Percentiles rank a stretch among this genome's conserved stretches.
Evolutionary conservation across 2,888 invertebrate species (phyloP).

Genomic region (Yponomeuta sedellus): DNA sequence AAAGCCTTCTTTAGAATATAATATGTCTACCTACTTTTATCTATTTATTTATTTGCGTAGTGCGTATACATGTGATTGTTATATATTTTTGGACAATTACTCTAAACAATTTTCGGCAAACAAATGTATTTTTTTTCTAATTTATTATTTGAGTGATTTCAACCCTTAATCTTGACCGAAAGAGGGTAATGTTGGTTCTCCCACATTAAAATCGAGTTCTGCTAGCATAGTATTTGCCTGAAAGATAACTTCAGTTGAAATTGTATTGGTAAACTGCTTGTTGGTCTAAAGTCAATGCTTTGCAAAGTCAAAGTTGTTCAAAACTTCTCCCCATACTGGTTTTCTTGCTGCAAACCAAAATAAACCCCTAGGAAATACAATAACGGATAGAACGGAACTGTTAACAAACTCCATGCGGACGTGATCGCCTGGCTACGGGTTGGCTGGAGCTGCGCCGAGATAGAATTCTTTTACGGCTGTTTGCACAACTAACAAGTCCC

Average conservation of each 20-base stretch:
- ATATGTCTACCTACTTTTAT: not conserved
- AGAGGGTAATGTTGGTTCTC: too few species aligned
- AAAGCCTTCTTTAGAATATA: constrained; percentile 3
- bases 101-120: too few species aligned
- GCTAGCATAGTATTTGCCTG: not conserved
- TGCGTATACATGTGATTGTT: too few species aligned
- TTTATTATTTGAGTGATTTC: too few species aligned
- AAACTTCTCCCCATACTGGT: constrained; percentile 2
- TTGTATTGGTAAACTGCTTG: constrained; percentile 4
- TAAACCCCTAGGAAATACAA: constrained; percentile 57
- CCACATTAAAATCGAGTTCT: too few species aligned
- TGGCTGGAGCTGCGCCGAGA: constrained; percentile 22
- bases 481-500: constrained; percentile 37
- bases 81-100: too few species aligned
- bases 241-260: not conserved
- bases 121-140: too few species aligned
- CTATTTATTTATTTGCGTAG: not conserved
- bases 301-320: constrained; percentile 8
- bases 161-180: too few species aligned
- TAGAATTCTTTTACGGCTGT: constrained; percentile 37
- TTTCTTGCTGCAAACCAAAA: constrained; percentile 39
- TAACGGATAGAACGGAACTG: constrained; percentile 52
- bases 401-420: constrained; percentile 49
- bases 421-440: constrained; percentile 31
- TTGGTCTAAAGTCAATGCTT: constrained; percentile 2